Evolutionary conservation across 2,797 vertebrate genomes (phyloP).

Genomic region (Zalophus californianus): DNA sequence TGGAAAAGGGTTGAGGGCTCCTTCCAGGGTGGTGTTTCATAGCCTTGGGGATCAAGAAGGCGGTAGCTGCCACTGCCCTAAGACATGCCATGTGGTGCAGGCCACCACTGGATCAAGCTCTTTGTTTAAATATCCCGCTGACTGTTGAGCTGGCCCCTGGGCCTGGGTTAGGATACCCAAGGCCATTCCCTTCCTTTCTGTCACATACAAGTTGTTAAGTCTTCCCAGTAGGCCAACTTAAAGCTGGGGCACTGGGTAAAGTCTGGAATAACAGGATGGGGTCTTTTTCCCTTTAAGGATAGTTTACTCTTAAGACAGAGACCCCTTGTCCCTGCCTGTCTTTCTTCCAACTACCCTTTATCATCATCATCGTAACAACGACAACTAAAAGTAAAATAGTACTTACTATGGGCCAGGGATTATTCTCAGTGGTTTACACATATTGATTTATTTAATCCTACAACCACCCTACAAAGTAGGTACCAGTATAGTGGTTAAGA

Average conservation of each 20-base stretch:
- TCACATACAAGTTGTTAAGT: neutral
- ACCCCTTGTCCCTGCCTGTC: neutral
- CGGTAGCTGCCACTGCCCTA: neutral
- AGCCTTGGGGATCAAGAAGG: neutral
- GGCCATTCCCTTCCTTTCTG: neutral
- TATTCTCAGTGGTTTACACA: neutral
- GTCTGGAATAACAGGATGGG: neutral
- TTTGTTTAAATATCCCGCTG: neutral
- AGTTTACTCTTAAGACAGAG: neutral
- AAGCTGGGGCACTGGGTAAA: neutral
- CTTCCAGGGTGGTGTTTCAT: neutral
- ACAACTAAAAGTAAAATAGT: neutral
- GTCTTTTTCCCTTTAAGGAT: neutral
- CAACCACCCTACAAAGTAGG: neutral
- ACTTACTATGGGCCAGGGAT: neutral
- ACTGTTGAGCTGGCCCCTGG: neutral
- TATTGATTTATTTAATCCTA: slow-evolving; percentile 4
- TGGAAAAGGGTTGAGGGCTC: neutral
- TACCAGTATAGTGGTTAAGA: neutral
- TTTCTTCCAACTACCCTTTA: neutral
- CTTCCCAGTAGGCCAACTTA: neutral
- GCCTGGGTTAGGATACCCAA: neutral
- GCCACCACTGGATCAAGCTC: neutral
- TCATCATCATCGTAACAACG: neutral
- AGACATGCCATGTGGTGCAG: neutral